Evolutionary conservation across 37 sponge, comb jelly and placozoan species (phyloP), one percentile per base, ranked within the genome.

Genomic region (Diacarnus erythraeanus): DNA sequence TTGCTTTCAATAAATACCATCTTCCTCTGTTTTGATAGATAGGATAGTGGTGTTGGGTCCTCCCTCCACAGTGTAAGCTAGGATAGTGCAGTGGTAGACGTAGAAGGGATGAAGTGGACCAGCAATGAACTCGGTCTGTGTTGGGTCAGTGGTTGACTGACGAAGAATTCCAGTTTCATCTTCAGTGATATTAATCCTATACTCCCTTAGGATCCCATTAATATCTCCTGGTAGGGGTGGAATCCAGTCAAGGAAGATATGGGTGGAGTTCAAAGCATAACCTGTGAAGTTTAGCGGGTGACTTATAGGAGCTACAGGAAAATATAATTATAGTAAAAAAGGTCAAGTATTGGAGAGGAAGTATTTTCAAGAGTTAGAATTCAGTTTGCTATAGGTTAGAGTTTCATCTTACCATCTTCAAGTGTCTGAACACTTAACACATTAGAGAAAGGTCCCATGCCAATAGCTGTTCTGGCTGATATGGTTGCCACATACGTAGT

Each of bases 401-500:
- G 51, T 25, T n/a, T 21, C 61, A 26, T 54, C 77, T 69, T 57
- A 84, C 85, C 77, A 77, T 76, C 85, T 77, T 84, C 85, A 17
- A 38, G 59, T 51, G 85, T 84, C 4, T 34, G 38, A 0, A 77
- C 23, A 29, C 57, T 76, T 31, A 77, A 5, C 57, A 71, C 72
- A 29, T 26, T 57, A 31, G 59, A 69, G 61, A 59, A 70, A 20
- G 85, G 85, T 37, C 85, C 85, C 36, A 57, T 8, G 18, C 85
- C 85, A 20, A 77, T 59, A 2, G 17, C 27, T 2, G 85, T 77
- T 18, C 58, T 71, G 0, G 85, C 85, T 59, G 85, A 72, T 40
- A 84, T 70, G 57, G 72, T 38, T 40, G 54, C 70, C 2, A 43
- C 39, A 56, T 84, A 84, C 37, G 71, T 70, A 3, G 78, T 77